These are phyloP conservation scores for Tetranychus urticae DNA, from an alignment of 1,140 invertebrate species.

Conservation along the genomic window DNA sequence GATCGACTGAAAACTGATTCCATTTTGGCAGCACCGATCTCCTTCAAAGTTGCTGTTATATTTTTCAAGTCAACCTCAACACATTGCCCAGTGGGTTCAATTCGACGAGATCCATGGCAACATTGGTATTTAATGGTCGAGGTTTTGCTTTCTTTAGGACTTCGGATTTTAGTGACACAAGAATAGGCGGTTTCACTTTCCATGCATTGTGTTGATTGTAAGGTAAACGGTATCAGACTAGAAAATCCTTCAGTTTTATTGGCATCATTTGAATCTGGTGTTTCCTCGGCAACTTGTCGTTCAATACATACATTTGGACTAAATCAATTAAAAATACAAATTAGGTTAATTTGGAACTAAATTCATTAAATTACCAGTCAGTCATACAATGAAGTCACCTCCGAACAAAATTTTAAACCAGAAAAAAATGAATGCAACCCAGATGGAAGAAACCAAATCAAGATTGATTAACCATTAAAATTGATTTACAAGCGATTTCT, in stretches of 20 bases:
- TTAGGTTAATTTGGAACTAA: neutral
- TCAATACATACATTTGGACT: slow-evolving; percentile 26
- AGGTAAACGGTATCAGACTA: slow-evolving; percentile 20
- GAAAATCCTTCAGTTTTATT: slow-evolving; percentile 10
- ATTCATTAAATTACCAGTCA: no score
- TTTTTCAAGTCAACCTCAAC: slow-evolving; percentile 24
- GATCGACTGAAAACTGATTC: slow-evolving; percentile 9
- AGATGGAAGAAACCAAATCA: no score
- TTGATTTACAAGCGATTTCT: no score
- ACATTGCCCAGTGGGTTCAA: slow-evolving; percentile 21
- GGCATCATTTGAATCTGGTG: slow-evolving; percentile 8
- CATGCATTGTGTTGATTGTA: slow-evolving; percentile 26
- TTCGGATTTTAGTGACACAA: slow-evolving; percentile 30
- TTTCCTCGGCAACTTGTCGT: slow-evolving; percentile 22
- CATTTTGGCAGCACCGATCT: slow-evolving; percentile 29
- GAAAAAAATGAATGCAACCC: no score
- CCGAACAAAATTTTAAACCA: no score
- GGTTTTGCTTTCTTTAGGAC: slow-evolving; percentile 30
- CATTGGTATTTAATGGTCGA: slow-evolving; percentile 31
- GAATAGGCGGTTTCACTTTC: slow-evolving; percentile 29
- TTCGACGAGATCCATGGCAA: slow-evolving; percentile 30
- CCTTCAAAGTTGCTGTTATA: slow-evolving; percentile 25
- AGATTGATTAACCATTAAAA: no score
- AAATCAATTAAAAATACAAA: neutral
- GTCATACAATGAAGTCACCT: no score